phyloP scores from a whole-genome alignment of 2,797 vertebrate genomes.

The Falco novaeseelandiae region DNA sequence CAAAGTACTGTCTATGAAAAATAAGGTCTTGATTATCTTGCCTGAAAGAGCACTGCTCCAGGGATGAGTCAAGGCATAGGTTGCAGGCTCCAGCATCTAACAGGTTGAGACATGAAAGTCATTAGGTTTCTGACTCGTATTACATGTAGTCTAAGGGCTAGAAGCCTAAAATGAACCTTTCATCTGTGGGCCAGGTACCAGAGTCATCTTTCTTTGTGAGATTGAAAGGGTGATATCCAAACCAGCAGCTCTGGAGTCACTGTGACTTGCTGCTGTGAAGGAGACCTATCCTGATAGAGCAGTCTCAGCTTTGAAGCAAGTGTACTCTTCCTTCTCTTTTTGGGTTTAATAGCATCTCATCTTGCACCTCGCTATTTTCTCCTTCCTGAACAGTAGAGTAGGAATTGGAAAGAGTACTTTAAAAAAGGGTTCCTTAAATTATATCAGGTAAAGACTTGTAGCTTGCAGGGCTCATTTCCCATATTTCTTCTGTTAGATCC shows the following conservation, averaged over 20 bases:
- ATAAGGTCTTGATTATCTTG: constrained; percentile 57
- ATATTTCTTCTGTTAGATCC: background rate
- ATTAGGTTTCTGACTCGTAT: constrained; percentile 59
- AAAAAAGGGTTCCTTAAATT: background rate
- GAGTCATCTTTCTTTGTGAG: constrained; percentile 61
- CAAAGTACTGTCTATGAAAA: constrained; percentile 38
- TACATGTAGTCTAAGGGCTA: constrained; percentile 62
- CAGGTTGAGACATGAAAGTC: constrained; percentile 64
- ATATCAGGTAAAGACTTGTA: background rate
- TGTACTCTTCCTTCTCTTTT: background rate
- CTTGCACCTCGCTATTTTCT: background rate
- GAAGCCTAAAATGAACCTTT: constrained; percentile 67
- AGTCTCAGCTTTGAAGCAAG: background rate
- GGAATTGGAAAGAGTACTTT: background rate
- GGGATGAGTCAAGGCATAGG: constrained; percentile 65
- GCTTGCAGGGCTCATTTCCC: background rate
- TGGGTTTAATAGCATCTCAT: background rate
- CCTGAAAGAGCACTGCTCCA: constrained; percentile 46
- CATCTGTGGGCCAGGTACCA: constrained; percentile 69
- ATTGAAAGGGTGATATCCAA: constrained; percentile 52
- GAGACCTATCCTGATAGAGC: background rate
- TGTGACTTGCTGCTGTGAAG: background rate
- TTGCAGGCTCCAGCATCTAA: constrained; percentile 52
- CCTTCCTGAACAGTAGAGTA: background rate
- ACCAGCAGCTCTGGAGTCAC: constrained; percentile 27